Percentiles rank a stretch among this genome's conserved stretches.
Conservation (phyloP, 2,797 vertebrate species). For the Scyliorhinus canicula region DNA sequence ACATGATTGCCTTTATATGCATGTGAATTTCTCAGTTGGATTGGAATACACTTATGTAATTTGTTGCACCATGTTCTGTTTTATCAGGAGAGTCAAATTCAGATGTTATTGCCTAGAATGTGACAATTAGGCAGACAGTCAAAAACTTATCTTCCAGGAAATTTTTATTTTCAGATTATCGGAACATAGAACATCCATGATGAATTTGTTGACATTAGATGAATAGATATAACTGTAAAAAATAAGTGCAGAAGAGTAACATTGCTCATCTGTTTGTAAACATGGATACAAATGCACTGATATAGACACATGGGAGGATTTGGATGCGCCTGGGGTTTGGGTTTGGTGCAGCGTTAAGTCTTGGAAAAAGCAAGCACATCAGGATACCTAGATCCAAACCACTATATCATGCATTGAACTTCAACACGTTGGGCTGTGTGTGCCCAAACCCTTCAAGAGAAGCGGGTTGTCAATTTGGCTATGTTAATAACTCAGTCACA, state of each 20-base stretch:
- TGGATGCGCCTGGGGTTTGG: not conserved
- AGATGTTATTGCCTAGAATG: not conserved
- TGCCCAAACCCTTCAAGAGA: not conserved
- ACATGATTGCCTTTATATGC: not conserved
- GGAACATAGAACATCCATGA: not conserved
- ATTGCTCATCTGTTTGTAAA: not conserved
- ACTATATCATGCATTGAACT: not conserved
- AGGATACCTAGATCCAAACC: not conserved
- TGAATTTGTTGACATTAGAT: not conserved
- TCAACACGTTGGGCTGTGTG: not conserved
- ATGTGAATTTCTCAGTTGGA: constrained; percentile 15
- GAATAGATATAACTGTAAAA: not conserved
- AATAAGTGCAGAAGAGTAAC: not conserved
- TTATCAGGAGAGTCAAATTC: not conserved
- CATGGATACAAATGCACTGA: not conserved
- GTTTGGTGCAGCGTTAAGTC: not conserved
- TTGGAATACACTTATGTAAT: not conserved
- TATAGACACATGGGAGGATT: not conserved
- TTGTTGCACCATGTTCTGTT: not conserved
- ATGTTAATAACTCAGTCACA: not conserved
- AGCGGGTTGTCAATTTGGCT: not conserved
- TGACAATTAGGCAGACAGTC: not conserved
- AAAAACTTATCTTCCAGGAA: not conserved
- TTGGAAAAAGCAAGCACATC: not conserved
- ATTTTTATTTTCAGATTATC: not conserved